phyloP scores from a whole-genome alignment of 2,113 vertebrate genomes.

The Crypturellus undulatus region DNA sequence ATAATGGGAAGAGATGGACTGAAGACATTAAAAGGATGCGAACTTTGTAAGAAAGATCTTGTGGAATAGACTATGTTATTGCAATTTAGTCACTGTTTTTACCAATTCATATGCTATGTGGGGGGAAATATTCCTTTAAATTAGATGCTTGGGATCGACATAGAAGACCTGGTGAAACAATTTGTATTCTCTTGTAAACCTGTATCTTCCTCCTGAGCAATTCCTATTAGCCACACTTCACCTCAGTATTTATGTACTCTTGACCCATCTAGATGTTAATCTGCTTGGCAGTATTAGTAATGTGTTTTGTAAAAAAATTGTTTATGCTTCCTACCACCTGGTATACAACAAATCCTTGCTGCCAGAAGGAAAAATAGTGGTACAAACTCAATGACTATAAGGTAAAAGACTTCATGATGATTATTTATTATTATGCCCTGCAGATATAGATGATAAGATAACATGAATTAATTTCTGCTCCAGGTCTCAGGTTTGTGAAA shows the following conservation, averaged over 20 bases:
- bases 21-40: background rate
- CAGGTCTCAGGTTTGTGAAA: background rate
- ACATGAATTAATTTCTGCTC: conserved; percentile 4
- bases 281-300: background rate
- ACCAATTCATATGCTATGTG: fast-evolving
- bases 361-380: background rate
- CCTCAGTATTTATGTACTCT: background rate
- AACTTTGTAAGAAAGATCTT: background rate
- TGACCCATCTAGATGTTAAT: background rate
- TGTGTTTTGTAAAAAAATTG: background rate
- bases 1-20: background rate
- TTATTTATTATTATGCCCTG: background rate
- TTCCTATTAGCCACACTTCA: background rate
- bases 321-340: background rate
- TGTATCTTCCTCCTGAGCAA: background rate
- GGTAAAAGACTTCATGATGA: background rate
- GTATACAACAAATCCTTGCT: background rate
- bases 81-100: background rate
- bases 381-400: background rate
- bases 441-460: background rate
- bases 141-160: background rate
- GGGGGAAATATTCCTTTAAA: background rate
- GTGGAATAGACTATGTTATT: background rate
- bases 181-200: background rate
- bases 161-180: background rate